Evolutionary conservation across 2,113 vertebrate species (phyloP).

Genomic region (Tor tambroides): DNA sequence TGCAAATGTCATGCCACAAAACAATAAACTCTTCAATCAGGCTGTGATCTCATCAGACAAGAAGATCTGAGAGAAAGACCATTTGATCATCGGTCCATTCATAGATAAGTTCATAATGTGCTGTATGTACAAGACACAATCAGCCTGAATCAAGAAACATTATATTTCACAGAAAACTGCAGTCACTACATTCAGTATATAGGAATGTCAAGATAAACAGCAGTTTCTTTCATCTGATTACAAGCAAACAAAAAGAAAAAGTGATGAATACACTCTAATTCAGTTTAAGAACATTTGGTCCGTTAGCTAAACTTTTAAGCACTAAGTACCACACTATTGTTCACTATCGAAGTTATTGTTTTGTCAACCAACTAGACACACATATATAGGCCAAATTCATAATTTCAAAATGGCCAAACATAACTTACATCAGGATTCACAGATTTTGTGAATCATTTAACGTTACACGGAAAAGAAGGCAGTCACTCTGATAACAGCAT

Average conservation of each 20-base stretch:
- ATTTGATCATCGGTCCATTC: no score
- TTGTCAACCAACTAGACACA: no score
- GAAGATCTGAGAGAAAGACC: no score
- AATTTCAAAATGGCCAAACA: no score
- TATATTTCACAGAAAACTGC: neutral
- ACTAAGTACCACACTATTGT: neutral
- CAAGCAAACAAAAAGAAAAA: neutral
- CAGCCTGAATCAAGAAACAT: neutral
- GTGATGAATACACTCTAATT: neutral
- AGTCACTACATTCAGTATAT: neutral
- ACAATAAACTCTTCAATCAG: no score
- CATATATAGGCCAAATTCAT: no score
- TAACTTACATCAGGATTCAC: neutral
- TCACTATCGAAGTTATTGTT: neutral
- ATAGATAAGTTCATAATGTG: no score
- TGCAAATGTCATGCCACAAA: no score
- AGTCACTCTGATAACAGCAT: no score
- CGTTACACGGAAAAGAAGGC: no score
- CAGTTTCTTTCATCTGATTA: neutral
- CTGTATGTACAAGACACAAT: neutral
- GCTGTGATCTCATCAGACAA: no score
- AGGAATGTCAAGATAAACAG: neutral
- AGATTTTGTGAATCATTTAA: neutral
- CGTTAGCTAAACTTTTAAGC: neutral
- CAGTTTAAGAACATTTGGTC: neutral